Evolutionary conservation across 2,888 invertebrate species (phyloP), one percentile per base, ranked within the genome.

Genomic region (Rhaphigaster nebulosa): DNA sequence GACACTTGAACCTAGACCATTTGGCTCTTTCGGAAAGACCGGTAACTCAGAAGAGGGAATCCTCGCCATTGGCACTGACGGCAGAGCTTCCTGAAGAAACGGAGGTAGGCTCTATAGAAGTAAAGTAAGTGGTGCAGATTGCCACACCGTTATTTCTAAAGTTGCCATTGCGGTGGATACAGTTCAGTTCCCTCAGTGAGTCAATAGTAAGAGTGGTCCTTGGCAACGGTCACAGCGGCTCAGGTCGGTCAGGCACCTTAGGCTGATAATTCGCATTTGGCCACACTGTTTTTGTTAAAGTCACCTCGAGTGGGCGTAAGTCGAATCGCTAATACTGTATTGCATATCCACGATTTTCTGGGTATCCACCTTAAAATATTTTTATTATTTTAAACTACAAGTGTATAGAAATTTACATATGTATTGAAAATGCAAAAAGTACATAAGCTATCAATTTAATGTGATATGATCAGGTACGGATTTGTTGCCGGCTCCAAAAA

Each of bases 141-240:
- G 3, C 84, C 45, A 8, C 84, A 84, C 45, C 13, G 45, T 50
- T 84, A 50, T 84, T 84, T 84, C 84, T 18, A 84, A 84, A 84
- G 84, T 84, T n/a, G n/a, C 45, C 84, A 84, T 84, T 84, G 84
- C 84, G 84, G 84, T 84, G 84, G 84, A 84, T 45, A 84, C 84
- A 84, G 84, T 84, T 84, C 84, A 84, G 45, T 84, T 84, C 45
- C 45, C 84, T n/a, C 84, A 41, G 45, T 84, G 84, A 84, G 84
- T 84, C 84, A 84, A 84, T 50, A 84, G 84, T 84, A 84, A 84
- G 84, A 84, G 84, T 84, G 84, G 84, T 45, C 84, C 84, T 84
- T 84, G 84, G 45, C n/a, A 20, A 18, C 70, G 70, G 65, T 65
- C 26, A 38, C 70, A 34, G 70, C 70, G 70, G 70, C 34, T 70